These are phyloP conservation scores for Spea hammondii DNA, from an alignment of 2,797 vertebrate species.

Conservation along the genomic window DNA sequence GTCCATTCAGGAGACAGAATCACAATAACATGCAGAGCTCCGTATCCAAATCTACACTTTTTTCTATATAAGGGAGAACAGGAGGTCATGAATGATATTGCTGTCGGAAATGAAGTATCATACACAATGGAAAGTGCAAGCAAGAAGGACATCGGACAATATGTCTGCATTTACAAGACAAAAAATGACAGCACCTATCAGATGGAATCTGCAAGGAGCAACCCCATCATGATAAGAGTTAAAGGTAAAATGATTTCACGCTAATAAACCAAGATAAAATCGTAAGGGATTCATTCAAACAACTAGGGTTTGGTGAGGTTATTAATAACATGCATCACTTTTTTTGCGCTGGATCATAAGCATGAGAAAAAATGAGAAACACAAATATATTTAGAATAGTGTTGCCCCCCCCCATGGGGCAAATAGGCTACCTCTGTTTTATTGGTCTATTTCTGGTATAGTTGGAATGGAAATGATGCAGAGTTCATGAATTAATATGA, in stretches of 20 bases:
- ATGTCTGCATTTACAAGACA: slow-evolving; percentile 13
- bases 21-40: slow-evolving; percentile 14
- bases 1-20: slow-evolving; percentile 4
- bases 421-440: neutral
- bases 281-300: neutral
- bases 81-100: neutral
- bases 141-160: slow-evolving; percentile 8
- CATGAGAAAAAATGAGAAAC: neutral
- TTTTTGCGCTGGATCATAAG: neutral
- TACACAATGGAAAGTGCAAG: slow-evolving; percentile 4
- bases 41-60: neutral
- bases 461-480: too few relatives aligned
- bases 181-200: neutral
- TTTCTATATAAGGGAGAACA: neutral
- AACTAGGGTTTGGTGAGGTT: neutral
- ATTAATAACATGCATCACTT: neutral
- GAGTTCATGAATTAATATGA: too few relatives aligned
- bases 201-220: slow-evolving; percentile 2
- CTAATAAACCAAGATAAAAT: neutral
- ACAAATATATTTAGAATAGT: neutral
- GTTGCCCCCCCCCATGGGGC: neutral
- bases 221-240: slow-evolving; percentile 12
- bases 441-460: too few relatives aligned
- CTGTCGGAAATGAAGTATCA: neutral
- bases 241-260: slow-evolving; percentile 18